phyloP scores from a whole-genome alignment of 2,113 vertebrate genomes.

The Toxotes chatareus region DNA sequence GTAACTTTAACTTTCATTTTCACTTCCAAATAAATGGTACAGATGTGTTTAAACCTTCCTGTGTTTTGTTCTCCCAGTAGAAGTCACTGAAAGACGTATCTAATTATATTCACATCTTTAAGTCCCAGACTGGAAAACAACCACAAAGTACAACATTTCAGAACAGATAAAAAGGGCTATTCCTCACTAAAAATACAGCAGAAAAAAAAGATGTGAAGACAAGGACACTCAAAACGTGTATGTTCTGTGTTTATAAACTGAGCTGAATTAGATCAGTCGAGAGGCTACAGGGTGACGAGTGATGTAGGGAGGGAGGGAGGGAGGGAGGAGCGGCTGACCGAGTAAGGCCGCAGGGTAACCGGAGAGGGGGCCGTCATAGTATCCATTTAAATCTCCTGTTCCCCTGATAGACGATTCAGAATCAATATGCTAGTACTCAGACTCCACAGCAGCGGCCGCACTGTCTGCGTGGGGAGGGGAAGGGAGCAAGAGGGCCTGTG shows the following conservation, averaged over 20 bases:
- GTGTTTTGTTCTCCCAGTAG: neutral
- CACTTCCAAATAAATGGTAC: neutral
- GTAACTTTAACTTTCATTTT: slow-evolving; percentile 13
- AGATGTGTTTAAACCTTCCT: neutral
- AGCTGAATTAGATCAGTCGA: neutral
- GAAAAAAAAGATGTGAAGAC: neutral
- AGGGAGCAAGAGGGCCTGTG: neutral
- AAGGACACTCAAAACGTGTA: neutral
- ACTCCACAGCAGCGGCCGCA: slow-evolving; percentile 63
- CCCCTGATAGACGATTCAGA: slow-evolving; percentile 75
- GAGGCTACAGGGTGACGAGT: slow-evolving; percentile 14
- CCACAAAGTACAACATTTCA: neutral
- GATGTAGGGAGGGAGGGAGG: slow-evolving; percentile 6
- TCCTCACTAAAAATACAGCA: neutral
- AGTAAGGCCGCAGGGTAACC: slow-evolving; percentile 54
- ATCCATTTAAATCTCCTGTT: slow-evolving; percentile 80
- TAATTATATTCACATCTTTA: neutral
- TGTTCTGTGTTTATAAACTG: slow-evolving; percentile 11
- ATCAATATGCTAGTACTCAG: slow-evolving; percentile 80
- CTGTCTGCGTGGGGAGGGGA: slow-evolving; percentile 36
- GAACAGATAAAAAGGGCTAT: neutral
- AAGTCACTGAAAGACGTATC: neutral
- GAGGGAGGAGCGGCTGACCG: slow-evolving; percentile 30
- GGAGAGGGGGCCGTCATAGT: slow-evolving; percentile 66
- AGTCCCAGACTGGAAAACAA: neutral